Percentiles rank a stretch among this genome's conserved stretches.
Evolutionary conservation across 2,797 vertebrate species (phyloP).

Genomic region (Clarias laeviceps): DNA sequence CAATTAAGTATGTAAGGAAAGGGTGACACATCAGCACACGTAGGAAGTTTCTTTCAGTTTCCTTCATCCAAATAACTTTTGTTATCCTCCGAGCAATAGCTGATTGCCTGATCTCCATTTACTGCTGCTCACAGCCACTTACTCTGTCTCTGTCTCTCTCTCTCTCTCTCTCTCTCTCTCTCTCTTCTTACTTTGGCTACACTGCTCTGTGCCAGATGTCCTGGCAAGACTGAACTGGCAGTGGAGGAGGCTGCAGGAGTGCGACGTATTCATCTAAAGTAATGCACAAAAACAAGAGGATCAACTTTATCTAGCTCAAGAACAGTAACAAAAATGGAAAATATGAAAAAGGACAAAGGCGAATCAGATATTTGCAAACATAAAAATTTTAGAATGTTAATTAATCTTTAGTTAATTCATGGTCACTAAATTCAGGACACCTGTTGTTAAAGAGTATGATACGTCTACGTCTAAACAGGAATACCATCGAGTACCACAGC

Average conservation of each 20-base stretch:
- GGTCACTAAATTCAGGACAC: neutral
- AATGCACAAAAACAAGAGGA: slow-evolving; percentile 44
- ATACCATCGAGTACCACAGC: neutral
- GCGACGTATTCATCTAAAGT: slow-evolving; percentile 40
- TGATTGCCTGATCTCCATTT: slow-evolving; percentile 42
- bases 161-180: neutral
- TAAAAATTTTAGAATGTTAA: neutral
- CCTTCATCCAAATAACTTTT: slow-evolving; percentile 53
- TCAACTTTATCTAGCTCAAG: slow-evolving; percentile 26
- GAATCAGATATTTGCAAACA: neutral
- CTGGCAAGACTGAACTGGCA: slow-evolving; percentile 67
- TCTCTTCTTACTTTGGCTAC: slow-evolving; percentile 27
- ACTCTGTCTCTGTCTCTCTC: slow-evolving; percentile 31
- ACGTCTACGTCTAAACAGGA: neutral
- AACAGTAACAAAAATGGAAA: slow-evolving; percentile 1
- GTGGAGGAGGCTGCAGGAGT: slow-evolving; percentile 66
- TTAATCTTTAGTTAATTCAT: neutral
- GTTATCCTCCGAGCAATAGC: slow-evolving; percentile 41
- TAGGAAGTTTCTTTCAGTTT: slow-evolving; percentile 49
- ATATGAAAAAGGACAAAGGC: slow-evolving; percentile 1
- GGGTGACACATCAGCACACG: slow-evolving; percentile 1
- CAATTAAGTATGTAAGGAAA: slow-evolving; percentile 13
- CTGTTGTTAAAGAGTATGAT: neutral
- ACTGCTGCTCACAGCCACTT: slow-evolving; percentile 22
- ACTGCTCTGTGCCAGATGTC: slow-evolving; percentile 74